Base-by-base conservation (phyloP, 2,888 invertebrate species). In the Diadromus collaris region DNA sequence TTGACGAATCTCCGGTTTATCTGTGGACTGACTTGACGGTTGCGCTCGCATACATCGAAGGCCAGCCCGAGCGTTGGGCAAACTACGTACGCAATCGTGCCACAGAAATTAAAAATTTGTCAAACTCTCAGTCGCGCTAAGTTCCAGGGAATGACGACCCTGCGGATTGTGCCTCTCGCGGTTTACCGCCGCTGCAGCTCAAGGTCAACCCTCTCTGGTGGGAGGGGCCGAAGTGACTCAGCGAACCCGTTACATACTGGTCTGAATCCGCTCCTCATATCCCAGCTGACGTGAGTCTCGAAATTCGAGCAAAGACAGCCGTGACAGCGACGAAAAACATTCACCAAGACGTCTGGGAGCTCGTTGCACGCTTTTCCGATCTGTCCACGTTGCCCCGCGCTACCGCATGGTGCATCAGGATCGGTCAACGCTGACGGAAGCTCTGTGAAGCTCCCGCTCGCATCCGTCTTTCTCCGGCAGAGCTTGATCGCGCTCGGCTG, bases 81-180 rank as follows among this genome's bases (percentile, higher is more conserved):
- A 79, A 76, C 6, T 84, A 76, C 69, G 81, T 81, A 4, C 79
- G 83, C 6, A 87, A 88, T 70, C 69, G 86, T 38, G 84, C 86
- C 4, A 38, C 54, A 2, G 56, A 58, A 13, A 58, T 58, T 16
- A 1, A 58, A 16, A n/a, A 58, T 2, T n/a, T 29, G 1, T 21
- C 10, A 13, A 41, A n/a, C 10, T n/a, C 51, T 5, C 16, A 51
- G 1, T 56, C 44, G 61, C 60, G 13, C 9, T 38, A 61, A 21
- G 61, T 61, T 24, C 13, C 61, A 0, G 56, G 56, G 6, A 16
- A 7, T 1, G 68, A 41, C 16, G 27, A 54, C 24, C 68, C 68
- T 1, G 44, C 56, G 4, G 44, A 56, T 21, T 10, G 6, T 6
- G 68, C 56, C 1, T 68, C 68, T 0, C 56, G 68, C 5, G 68